Conservation (phyloP, 2,888 invertebrate genomes). For the Ernsta delagoae region DNA sequence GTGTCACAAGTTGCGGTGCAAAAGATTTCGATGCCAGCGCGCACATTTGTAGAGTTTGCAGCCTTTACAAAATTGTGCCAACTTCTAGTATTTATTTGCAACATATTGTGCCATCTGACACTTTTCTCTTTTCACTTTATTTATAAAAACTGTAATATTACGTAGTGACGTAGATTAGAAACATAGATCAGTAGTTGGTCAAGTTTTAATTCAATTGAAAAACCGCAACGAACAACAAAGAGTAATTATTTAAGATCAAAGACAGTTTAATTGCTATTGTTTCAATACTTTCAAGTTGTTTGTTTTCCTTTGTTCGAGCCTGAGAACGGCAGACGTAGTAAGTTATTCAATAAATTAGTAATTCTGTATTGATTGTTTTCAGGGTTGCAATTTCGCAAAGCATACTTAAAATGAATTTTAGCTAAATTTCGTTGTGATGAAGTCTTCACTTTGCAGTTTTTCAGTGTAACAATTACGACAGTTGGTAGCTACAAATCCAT, state of each 20-base stretch:
- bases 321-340: constrained; percentile 18
- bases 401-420: no score
- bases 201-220: constrained; percentile 27
- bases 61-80: no score
- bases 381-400: not conserved
- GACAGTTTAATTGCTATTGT: constrained; percentile 35
- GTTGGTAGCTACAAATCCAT: no score
- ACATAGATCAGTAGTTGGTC: not conserved
- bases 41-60: not conserved
- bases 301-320: constrained; percentile 29
- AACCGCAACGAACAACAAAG: constrained; percentile 29
- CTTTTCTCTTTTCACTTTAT: no score
- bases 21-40: not conserved
- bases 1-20: no score
- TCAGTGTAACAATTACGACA: no score
- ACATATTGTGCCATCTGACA: no score
- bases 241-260: constrained; percentile 34
- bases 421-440: no score
- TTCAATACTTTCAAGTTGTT: constrained; percentile 33
- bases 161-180: no score
- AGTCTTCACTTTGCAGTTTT: no score
- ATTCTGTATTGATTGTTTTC: not conserved
- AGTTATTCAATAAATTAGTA: constrained; percentile 16
- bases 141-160: constrained; percentile 10
- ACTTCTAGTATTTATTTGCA: no score